Evolutionary conservation across 2,888 invertebrate species (phyloP).

Genomic region (Baronia brevicornis): DNA sequence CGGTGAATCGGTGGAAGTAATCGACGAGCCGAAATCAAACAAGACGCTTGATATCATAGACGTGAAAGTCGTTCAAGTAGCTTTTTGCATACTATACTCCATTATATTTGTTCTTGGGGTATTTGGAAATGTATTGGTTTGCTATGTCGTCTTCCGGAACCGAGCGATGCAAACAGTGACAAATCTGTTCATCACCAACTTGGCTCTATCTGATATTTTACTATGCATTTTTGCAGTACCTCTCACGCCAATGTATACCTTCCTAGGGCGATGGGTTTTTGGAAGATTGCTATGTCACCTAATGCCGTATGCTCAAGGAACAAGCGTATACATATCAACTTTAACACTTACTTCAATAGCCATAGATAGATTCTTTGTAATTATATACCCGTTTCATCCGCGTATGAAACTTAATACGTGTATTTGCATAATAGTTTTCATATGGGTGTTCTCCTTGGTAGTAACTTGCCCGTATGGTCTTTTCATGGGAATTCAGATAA

Average conservation of each 20-base stretch:
- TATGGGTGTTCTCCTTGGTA: slow-evolving; percentile 87
- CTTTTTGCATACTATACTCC: slow-evolving; percentile 85
- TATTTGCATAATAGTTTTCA: slow-evolving; percentile 83
- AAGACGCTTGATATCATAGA: slow-evolving; percentile 77
- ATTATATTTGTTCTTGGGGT: slow-evolving; percentile 88
- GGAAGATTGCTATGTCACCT: slow-evolving; percentile 88
- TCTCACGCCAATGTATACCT: slow-evolving; percentile 91
- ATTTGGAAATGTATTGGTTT: slow-evolving; percentile 88
- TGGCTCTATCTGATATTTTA: slow-evolving; percentile 90
- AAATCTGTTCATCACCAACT: slow-evolving; percentile 92
- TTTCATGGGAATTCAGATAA: slow-evolving; percentile 80
- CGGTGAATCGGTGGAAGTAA: slow-evolving; percentile 58
- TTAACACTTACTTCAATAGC: slow-evolving; percentile 94
- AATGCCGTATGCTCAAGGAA: slow-evolving; percentile 90
- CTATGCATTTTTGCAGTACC: slow-evolving; percentile 90
- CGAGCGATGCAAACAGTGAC: slow-evolving; percentile 94
- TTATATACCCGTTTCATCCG: slow-evolving; percentile 89
- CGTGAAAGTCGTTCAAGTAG: slow-evolving; percentile 79
- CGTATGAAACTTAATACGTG: slow-evolving; percentile 87
- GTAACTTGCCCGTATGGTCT: slow-evolving; percentile 90
- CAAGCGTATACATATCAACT: slow-evolving; percentile 92
- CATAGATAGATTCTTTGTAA: slow-evolving; percentile 92
- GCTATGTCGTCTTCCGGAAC: slow-evolving; percentile 89
- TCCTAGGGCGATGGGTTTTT: slow-evolving; percentile 89
- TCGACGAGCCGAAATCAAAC: slow-evolving; percentile 58